A percentile compares a stretch with the other conserved stretches of the same genome.
These are phyloP conservation scores for Hydrocynus forskahlii DNA, from an alignment of 2,797 vertebrate genomes.

Conservation along the genomic window DNA sequence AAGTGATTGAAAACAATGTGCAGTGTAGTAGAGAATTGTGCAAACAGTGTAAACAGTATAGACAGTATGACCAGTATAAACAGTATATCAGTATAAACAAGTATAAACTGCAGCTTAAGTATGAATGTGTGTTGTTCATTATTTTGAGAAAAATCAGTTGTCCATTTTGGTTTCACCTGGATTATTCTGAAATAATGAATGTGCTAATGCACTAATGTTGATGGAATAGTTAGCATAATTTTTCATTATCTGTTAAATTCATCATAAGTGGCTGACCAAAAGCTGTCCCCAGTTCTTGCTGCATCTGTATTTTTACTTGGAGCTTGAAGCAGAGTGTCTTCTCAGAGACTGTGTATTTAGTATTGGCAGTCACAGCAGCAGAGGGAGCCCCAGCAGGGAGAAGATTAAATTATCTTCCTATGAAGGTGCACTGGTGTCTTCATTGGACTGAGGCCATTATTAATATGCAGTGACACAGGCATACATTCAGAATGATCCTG, in stretches of 20 bases:
- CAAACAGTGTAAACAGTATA: no score
- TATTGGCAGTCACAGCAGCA: constrained; percentile 60
- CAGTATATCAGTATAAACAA: no score
- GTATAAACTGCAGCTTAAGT: no score
- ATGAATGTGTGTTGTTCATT: background rate
- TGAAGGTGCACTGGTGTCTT: constrained; percentile 71
- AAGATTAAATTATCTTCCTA: constrained; percentile 76
- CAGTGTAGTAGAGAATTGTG: no score
- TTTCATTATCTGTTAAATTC: background rate
- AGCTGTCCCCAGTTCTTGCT: background rate
- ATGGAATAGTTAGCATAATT: constrained; percentile 11
- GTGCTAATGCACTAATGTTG: background rate
- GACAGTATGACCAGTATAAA: no score
- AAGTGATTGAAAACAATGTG: no score
- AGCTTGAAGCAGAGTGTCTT: constrained; percentile 63
- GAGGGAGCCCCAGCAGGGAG: constrained; percentile 66
- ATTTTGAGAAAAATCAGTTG: background rate
- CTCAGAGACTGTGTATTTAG: constrained; percentile 62
- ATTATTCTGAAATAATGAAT: background rate
- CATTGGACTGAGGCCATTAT: constrained; percentile 76
- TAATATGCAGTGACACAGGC: constrained; percentile 80
- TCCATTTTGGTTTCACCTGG: background rate
- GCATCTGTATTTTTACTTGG: constrained; percentile 58
- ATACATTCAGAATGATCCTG: constrained; percentile 77
- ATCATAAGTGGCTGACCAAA: background rate